Percentiles rank a stretch among this genome's conserved stretches.
These are phyloP conservation scores for Onchidella celtica DNA, from an alignment of 2,888 invertebrate genomes.

Conservation along the genomic window DNA sequence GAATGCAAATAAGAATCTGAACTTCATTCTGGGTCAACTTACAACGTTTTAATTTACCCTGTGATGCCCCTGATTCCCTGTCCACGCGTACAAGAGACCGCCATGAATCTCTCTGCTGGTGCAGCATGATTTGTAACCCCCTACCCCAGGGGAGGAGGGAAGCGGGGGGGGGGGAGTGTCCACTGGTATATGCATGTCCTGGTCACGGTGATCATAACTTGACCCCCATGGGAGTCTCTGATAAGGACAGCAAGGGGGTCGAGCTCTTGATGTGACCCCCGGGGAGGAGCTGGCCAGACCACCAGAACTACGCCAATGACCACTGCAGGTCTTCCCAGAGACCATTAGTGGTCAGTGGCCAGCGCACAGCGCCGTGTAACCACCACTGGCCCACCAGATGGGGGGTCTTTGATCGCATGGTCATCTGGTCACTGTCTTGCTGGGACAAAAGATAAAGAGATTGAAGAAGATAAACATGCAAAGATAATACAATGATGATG, in stretches of 20 bases:
- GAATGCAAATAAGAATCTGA: too few species aligned
- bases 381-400: background rate
- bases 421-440: background rate
- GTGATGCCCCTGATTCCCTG: too few species aligned
- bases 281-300: background rate
- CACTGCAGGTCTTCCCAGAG: background rate
- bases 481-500: too few species aligned
- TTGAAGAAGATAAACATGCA: background rate
- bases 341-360: background rate
- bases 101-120: too few species aligned
- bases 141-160: too few species aligned
- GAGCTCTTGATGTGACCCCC: conserved; percentile 11
- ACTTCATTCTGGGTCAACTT: too few species aligned
- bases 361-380: background rate
- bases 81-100: too few species aligned
- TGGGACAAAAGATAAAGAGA: background rate
- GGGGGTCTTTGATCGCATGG: conserved; percentile 3
- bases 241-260: background rate
- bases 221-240: background rate
- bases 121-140: too few species aligned
- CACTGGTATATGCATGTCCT: too few species aligned
- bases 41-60: too few species aligned
- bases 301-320: background rate
- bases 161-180: too few species aligned
- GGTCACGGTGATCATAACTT: too few species aligned